A percentile compares a stretch with the other conserved stretches of the same genome.
Conservation (phyloP, 1,140 invertebrate genomes). For the Diploscapter pachys region DNA sequence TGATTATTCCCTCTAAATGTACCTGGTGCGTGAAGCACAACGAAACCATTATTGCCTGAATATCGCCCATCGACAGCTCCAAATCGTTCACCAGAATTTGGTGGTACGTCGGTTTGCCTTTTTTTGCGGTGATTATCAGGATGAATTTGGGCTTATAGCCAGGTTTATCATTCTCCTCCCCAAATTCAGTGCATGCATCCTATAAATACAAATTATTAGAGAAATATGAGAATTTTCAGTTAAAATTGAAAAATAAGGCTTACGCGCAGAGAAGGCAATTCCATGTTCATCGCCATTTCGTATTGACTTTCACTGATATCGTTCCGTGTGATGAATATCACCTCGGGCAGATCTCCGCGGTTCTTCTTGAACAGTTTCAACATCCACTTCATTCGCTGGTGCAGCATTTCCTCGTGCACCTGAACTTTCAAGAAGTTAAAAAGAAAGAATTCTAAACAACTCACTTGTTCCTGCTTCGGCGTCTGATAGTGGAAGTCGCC, state of each 20-base stretch:
- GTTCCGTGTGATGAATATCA: constrained; percentile 22
- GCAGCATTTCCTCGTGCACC: constrained; percentile 14
- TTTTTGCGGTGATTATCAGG: constrained; percentile 12
- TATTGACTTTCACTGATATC: constrained; percentile 31
- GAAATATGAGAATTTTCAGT: constrained; percentile 5
- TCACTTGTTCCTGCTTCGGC: constrained; percentile 14
- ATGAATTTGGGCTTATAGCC: constrained; percentile 14
- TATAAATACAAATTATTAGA: constrained; percentile 1
- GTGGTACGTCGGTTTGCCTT: constrained; percentile 12
- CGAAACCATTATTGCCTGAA: constrained; percentile 2
- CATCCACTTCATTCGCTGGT: constrained; percentile 2
- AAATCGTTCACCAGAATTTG: constrained; percentile 20
- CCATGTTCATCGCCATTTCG: too few relatives aligned
- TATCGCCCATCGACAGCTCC: neutral
- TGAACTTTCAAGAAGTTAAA: constrained; percentile 2
- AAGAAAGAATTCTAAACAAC: too few relatives aligned
- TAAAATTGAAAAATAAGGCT: too few relatives aligned
- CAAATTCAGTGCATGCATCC: too few relatives aligned
- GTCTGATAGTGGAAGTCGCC: constrained; percentile 33
- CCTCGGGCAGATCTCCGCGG: neutral
- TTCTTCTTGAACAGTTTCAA: constrained; percentile 13
- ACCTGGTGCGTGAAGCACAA: constrained; percentile 29
- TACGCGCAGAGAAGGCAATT: too few relatives aligned
- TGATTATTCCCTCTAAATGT: neutral
- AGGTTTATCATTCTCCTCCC: too few relatives aligned